A percentile compares a stretch with the other conserved stretches of the same genome.
Conservation (phyloP, 2,113 vertebrate species). For the Psilopogon haemacephalus region DNA sequence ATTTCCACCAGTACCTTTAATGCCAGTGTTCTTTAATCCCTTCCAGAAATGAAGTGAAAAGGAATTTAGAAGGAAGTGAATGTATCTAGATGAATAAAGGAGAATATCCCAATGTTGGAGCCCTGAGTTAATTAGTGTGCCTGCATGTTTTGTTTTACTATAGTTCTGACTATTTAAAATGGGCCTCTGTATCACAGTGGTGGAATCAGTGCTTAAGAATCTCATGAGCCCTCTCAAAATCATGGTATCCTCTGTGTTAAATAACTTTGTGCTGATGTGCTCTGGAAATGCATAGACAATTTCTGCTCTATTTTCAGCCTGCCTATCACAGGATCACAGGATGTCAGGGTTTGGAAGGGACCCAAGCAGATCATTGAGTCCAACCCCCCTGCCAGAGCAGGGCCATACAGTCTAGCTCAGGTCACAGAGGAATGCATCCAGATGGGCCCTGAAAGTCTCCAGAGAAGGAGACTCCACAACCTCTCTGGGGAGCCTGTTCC, state of each 20-base stretch:
- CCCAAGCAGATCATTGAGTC: too few species aligned
- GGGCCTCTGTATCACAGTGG: not conserved
- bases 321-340: too few species aligned
- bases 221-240: not conserved
- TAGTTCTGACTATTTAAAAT: not conserved
- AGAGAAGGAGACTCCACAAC: too few species aligned
- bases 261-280: not conserved
- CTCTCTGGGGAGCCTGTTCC: too few species aligned
- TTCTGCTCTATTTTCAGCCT: not conserved
- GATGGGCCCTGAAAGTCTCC: too few species aligned
- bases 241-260: not conserved
- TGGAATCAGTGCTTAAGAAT: not conserved
- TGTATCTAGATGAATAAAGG: not conserved
- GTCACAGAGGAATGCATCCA: too few species aligned
- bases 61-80: not conserved
- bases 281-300: not conserved
- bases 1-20: constrained; percentile 22
- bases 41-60: not conserved
- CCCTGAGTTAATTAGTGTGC: not conserved
- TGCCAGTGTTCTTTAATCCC: not conserved
- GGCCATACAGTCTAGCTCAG: too few species aligned
- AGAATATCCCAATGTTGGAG: not conserved
- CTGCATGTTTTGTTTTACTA: constrained; percentile 9
- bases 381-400: too few species aligned
- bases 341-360: too few species aligned